Percentiles rank a stretch among this genome's conserved stretches.
Conservation (phyloP, 2,797 vertebrate species). For the Enteromius trimaculatus region DNA sequence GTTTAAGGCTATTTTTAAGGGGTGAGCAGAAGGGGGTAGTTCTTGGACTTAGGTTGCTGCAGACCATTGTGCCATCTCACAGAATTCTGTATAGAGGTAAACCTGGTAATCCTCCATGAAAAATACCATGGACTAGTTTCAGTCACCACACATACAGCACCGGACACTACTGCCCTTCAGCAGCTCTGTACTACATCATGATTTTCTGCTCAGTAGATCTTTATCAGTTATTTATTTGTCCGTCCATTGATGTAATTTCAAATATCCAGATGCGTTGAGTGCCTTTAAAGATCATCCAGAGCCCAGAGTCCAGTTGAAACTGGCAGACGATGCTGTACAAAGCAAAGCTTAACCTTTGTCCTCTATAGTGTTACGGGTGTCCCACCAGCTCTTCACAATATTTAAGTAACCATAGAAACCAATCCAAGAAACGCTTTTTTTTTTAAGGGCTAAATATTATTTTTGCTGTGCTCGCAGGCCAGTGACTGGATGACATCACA, state of each 20-base stretch:
- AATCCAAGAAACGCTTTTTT: conserved; percentile 58
- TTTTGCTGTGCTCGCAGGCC: conserved; percentile 53
- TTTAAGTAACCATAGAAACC: conserved; percentile 73
- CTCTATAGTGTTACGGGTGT: conserved; percentile 35
- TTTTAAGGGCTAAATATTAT: conserved; percentile 52
- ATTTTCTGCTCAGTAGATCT: conserved; percentile 33
- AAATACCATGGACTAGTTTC: conserved; percentile 17
- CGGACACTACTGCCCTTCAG: conserved; percentile 12
- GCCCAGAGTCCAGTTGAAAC: conserved; percentile 7
- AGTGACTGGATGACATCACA: conserved; percentile 59
- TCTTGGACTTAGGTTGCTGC: conserved; percentile 54
- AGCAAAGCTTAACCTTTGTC: conserved; percentile 35
- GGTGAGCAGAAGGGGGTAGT: conserved; percentile 60
- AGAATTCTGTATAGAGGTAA: conserved; percentile 55
- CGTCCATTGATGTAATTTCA: conserved; percentile 11
- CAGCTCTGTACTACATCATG: conserved; percentile 16
- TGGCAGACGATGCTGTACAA: not conserved
- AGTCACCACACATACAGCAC: conserved; percentile 7
- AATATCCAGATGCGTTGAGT: conserved; percentile 6
- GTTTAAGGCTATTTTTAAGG: conserved; percentile 77
- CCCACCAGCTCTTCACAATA: conserved; percentile 54
- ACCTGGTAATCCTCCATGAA: conserved; percentile 49
- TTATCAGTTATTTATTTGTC: conserved; percentile 19
- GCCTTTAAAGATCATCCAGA: conserved; percentile 26
- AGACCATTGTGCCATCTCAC: conserved; percentile 55